Conservation (phyloP, 2,888 invertebrate genomes). For the Coelopa pilipes region DNA sequence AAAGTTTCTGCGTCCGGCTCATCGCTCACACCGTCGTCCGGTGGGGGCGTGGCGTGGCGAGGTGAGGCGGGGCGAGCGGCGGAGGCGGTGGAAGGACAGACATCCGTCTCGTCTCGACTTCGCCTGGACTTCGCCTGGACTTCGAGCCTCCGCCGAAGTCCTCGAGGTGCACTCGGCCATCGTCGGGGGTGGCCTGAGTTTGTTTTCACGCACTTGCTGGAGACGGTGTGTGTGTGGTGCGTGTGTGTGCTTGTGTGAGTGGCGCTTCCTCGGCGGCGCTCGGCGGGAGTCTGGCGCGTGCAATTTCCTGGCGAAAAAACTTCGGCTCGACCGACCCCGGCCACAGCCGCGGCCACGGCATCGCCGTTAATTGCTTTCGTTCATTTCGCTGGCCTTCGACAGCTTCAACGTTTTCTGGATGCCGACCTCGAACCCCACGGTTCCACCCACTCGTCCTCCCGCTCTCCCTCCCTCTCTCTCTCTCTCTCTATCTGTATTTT, state of each 20-base stretch:
- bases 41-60: background rate
- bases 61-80: too few species aligned
- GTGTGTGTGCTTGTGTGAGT: background rate
- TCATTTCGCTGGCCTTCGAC: constrained; percentile 13
- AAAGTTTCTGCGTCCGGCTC: constrained; percentile 28
- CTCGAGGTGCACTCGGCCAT: background rate
- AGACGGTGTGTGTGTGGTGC: background rate
- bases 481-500: too few species aligned
- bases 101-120: constrained; percentile 14
- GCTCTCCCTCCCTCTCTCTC: too few species aligned
- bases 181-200: background rate
- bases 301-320: constrained; percentile 30
- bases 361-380: constrained; percentile 26
- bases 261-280: background rate
- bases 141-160: background rate
- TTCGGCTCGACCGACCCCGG: background rate
- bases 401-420: constrained; percentile 4
- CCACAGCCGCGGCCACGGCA: background rate
- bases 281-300: constrained; percentile 23
- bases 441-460: too few species aligned
- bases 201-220: constrained; percentile 21
- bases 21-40: constrained; percentile 24
- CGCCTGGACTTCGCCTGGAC: background rate
- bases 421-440: background rate
- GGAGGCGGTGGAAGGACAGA: background rate